A percentile compares a stretch with the other conserved stretches of the same genome.
Conservation (phyloP, 2,888 invertebrate genomes). For the Pandemis cinnamomeana region DNA sequence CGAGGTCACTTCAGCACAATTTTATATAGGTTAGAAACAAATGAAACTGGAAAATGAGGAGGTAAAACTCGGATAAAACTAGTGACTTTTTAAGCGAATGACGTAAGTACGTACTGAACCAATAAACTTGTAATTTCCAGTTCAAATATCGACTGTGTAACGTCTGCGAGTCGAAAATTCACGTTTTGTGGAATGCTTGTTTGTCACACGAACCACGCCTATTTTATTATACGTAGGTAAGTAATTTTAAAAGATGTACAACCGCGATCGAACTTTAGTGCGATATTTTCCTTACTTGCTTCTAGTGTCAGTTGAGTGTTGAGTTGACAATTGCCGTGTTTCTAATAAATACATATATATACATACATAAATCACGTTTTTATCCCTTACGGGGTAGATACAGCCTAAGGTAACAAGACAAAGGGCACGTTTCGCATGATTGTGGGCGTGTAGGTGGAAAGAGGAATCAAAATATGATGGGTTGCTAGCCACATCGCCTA, state of each 20-base stretch:
- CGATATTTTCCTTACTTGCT: not conserved
- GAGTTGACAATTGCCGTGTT: too few relatives aligned
- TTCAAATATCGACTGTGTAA: not conserved
- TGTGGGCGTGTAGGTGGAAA: too few relatives aligned
- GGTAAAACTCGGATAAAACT: not conserved
- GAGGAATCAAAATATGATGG: too few relatives aligned
- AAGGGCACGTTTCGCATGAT: too few relatives aligned
- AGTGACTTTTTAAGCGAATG: not conserved
- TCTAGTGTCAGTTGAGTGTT: too few relatives aligned
- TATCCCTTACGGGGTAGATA: too few relatives aligned
- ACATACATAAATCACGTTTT: too few relatives aligned
- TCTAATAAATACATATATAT: too few relatives aligned
- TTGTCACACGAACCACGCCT: conserved; percentile 1
- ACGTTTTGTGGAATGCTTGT: not conserved
- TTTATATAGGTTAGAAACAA: conserved; percentile 14
- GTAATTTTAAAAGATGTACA: not conserved
- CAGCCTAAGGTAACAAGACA: too few relatives aligned
- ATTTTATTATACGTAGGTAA: not conserved
- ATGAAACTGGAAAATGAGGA: not conserved
- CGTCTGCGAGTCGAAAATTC: not conserved
- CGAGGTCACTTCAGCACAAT: conserved; percentile 10
- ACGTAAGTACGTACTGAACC: not conserved
- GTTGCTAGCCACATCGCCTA: too few relatives aligned
- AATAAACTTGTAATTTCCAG: not conserved
- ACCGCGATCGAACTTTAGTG: not conserved